A percentile compares a stretch with the other conserved stretches of the same genome.
phyloP scores from a whole-genome alignment of 2,797 vertebrate genomes.

The Neosalanx taihuensis region DNA sequence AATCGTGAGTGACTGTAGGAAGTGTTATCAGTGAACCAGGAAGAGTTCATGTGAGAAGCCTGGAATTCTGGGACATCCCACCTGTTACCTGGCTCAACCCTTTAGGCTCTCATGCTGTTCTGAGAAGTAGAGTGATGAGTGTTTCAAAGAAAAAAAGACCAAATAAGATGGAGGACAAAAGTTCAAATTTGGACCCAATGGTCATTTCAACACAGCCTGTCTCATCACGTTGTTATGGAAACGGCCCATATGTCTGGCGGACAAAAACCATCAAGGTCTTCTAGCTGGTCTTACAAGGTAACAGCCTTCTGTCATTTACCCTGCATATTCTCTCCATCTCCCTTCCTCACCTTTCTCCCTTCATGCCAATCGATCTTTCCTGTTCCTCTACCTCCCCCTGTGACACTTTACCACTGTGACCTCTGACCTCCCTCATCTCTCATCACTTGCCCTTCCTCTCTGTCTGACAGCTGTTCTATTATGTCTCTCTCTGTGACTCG shows the following conservation, averaged over 20 bases:
- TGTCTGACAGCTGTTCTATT: background rate
- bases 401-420: background rate
- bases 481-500: background rate
- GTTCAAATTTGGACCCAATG: constrained; percentile 56
- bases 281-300: constrained; percentile 50
- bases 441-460: background rate
- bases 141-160: constrained; percentile 39
- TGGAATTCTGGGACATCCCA: too few species aligned
- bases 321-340: constrained; percentile 32
- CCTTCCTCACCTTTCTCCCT: constrained; percentile 1
- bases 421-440: background rate
- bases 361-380: constrained; percentile 20
- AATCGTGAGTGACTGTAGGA: too few species aligned
- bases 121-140: constrained; percentile 14
- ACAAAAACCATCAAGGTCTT: constrained; percentile 50
- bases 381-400: constrained; percentile 21
- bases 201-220: constrained; percentile 40
- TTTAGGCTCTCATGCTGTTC: background rate
- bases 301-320: constrained; percentile 58
- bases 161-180: constrained; percentile 54
- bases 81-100: too few species aligned
- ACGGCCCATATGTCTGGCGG: constrained; percentile 50
- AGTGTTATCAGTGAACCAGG: background rate
- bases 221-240: constrained; percentile 71
- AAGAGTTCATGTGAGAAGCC: background rate